These are phyloP conservation scores for Pemphigus obesinymphae DNA, from an alignment of 1,140 invertebrate genomes.

Conservation along the genomic window DNA sequence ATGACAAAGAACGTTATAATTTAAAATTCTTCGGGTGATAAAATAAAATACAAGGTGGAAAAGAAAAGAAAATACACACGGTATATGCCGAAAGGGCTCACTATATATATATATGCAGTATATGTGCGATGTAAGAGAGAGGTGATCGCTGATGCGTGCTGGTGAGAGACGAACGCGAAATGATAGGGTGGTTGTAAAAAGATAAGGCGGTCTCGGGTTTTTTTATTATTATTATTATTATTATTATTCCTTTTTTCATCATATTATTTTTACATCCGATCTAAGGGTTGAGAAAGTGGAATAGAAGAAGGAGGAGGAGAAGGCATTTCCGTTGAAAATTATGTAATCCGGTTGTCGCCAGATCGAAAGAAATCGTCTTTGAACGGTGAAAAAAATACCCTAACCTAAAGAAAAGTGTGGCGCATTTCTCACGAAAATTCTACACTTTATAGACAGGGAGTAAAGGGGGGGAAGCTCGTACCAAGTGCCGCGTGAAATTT, in stretches of 20 bases:
- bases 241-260: not conserved
- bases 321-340: constrained; percentile 30
- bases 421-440: constrained; percentile 11
- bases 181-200: constrained; percentile 32
- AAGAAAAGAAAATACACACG: not conserved
- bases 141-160: constrained; percentile 35
- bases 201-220: constrained; percentile 22
- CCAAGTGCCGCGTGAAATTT: constrained; percentile 16
- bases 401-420: not conserved
- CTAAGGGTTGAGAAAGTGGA: constrained; percentile 4
- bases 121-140: not conserved
- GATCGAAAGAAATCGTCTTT: constrained; percentile 29
- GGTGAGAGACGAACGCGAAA: constrained; percentile 37
- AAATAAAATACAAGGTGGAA: constrained; percentile 26
- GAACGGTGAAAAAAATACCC: not conserved
- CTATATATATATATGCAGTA: not conserved
- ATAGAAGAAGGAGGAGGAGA: too few relatives aligned
- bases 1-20: constrained; percentile 34
- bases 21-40: constrained; percentile 33
- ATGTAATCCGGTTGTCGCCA: constrained; percentile 35
- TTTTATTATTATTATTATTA: not conserved
- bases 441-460: not conserved
- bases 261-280: constrained; percentile 37
- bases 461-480: too few relatives aligned
- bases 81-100: not conserved